Conservation (phyloP, 2,888 invertebrate species). For the Drosophila diplacantha region DNA sequence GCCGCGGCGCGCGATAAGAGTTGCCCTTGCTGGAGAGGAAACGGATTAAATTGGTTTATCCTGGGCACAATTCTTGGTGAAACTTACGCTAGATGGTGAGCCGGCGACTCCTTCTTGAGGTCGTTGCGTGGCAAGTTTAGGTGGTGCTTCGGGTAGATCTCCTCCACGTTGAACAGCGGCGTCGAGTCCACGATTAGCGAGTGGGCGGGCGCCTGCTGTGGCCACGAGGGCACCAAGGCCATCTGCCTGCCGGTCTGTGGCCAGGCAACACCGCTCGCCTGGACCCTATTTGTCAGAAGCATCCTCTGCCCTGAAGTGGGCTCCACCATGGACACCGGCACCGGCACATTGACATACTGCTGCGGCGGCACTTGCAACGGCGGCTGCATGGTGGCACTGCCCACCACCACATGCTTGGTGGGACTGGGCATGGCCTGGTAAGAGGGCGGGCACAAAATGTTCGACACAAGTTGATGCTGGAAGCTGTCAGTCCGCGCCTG, state of each 20-base stretch:
- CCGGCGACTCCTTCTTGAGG: constrained; percentile 81
- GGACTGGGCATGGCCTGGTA: constrained; percentile 90
- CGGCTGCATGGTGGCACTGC: constrained; percentile 79
- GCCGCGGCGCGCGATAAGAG: constrained; percentile 78
- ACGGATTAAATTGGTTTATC: background rate
- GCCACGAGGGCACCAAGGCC: constrained; percentile 91
- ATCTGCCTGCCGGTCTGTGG: constrained; percentile 82
- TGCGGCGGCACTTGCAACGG: constrained; percentile 83
- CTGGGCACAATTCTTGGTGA: too few relatives aligned
- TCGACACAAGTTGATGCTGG: constrained; percentile 95
- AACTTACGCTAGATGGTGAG: constrained; percentile 78
- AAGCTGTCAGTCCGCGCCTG: constrained; percentile 87
- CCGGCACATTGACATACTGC: constrained; percentile 85
- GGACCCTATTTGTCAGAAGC: constrained; percentile 82
- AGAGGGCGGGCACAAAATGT: constrained; percentile 92
- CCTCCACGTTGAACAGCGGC: constrained; percentile 83
- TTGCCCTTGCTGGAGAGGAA: constrained; percentile 71
- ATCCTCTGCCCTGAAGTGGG: constrained; percentile 89
- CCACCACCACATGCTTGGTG: constrained; percentile 80
- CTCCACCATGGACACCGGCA: constrained; percentile 94
- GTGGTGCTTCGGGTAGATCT: constrained; percentile 80
- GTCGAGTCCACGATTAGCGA: constrained; percentile 88
- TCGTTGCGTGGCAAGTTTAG: constrained; percentile 81
- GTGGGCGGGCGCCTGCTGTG: constrained; percentile 85
- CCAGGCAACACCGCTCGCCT: constrained; percentile 78